phyloP scores from a whole-genome alignment of 2,888 invertebrate genomes.

The Tyria jacobaeae region DNA sequence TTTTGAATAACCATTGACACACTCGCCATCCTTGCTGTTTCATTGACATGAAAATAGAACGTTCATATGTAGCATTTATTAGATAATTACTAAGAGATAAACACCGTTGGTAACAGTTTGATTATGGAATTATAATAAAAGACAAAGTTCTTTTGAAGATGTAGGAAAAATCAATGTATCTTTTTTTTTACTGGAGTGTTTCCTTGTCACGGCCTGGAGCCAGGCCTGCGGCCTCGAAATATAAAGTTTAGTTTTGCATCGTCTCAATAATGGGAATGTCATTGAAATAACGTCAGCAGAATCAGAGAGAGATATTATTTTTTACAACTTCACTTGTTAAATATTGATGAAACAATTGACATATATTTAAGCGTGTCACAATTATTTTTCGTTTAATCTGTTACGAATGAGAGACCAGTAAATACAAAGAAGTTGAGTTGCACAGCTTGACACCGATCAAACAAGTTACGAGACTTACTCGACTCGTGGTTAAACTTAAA shows the following conservation, averaged over 20 bases:
- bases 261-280: too few relatives aligned
- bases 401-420: constrained; percentile 8
- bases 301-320: background rate
- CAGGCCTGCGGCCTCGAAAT: too few relatives aligned
- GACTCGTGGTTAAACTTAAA: constrained; percentile 2
- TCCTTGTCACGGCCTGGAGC: too few relatives aligned
- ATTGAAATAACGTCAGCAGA: too few relatives aligned
- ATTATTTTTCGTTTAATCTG: background rate
- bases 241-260: too few relatives aligned
- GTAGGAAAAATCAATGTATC: too few relatives aligned
- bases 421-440: background rate
- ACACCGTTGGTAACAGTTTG: background rate
- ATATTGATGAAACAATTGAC: background rate
- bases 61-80: background rate
- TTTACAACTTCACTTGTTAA: background rate
- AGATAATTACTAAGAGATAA: too few relatives aligned
- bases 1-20: background rate
- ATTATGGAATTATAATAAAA: too few relatives aligned
- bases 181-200: too few relatives aligned
- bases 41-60: background rate
- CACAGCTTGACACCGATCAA: constrained; percentile 9
- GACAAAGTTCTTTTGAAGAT: too few relatives aligned
- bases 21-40: background rate
- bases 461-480: constrained; percentile 13
- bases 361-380: background rate